Evolutionary conservation across 2,797 vertebrate species (phyloP), one percentile per base, ranked within the genome.

Genomic region (Tragelaphus oryx): DNA sequence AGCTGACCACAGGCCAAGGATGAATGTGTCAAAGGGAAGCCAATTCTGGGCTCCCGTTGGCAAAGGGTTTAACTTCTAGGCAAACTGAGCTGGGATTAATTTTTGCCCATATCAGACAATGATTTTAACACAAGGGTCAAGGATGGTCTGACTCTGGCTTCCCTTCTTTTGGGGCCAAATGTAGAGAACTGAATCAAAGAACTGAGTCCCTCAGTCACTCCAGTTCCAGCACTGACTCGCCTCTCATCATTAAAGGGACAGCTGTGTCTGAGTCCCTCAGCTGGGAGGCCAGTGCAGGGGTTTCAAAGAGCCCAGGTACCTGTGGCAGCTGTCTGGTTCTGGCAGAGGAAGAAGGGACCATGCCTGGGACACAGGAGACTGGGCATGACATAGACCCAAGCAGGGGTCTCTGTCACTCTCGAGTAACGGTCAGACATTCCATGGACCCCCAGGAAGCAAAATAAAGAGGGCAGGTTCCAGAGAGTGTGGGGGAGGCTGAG

Each of bases 191-290:
- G 33, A 68, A 13, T 75, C 41, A 75, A 75, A 75, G 65, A 22
- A 37, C 33, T 6, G 55, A 87, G 59, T 30, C 20, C 24, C 26
- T 37, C 22, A 1, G 41, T n/a, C 18, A 1, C 9, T 85, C 79
- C 18, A 10, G 50, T 79, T 86, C 79, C 37, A 30, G n/a, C 50
- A 60, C 79, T 52, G 83, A 80, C 59, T 26, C 74, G 37, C 52
- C 92, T 82, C 74, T 89, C 83, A 48, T 91, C 91, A 94, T 78
- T 91, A 93, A 94, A 94, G 46, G 79, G 62, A 26, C 65, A 84
- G 57, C 48, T 33, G 68, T 81, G 91, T 65, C 62, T 81, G 71
- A 76, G 44, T 62, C 95, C 96, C 95, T 95, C 95, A 93, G 93
- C 76, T 83, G 79, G 93, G 60, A 54, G 92, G 94, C 92, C 48